Evolutionary conservation across 2,888 invertebrate species (phyloP), one percentile per base, ranked within the genome.

Genomic region (Odontothrips loti): DNA sequence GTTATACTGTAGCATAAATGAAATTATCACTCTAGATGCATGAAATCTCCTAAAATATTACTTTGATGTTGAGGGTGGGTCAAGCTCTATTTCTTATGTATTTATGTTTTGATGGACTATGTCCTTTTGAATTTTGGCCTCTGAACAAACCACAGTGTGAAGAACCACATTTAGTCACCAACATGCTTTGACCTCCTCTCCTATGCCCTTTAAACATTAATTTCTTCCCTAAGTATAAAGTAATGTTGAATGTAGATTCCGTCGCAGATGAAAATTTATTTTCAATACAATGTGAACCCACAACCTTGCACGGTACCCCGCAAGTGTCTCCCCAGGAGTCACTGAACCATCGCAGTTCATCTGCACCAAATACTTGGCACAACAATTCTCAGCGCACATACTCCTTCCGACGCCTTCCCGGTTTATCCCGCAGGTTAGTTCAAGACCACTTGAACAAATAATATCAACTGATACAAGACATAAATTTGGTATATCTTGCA

Each of bases 351-450:
- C 68, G 68, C 68, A 75, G 68, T 75, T 75, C 68, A 75, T 27
- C 68, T 75, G 27, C 68, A 75, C 27, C 68, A 75, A 75, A 27
- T 75, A 75, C 68, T 75, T 75, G 27, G 68, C 68, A 75, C 68
- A 23, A 75, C 68, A 75, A 75, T 75, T 23, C 68, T 23, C 68
- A 75, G 68, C 68, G 68, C 68, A 75, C 68, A 23, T 75, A 75
- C 68, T 75, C 68, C 68, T 75, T 75, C 23, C 68, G 68, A 11
- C 68, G 68, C 68, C 68, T 75, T 27, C 68, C 68, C 23, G 68
- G 68, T 75, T 75, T 75, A 27, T 75, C 68, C 23, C 68, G 68
- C 68, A 75, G 68, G 68, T 75, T 27, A 75, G 68, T 75, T 75
- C 58, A 75, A 75, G 27, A 75, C 1, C 27, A 27, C 23, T 43